phyloP scores from a whole-genome alignment of 2,797 vertebrate genomes.

The Psittacula derbiana region DNA sequence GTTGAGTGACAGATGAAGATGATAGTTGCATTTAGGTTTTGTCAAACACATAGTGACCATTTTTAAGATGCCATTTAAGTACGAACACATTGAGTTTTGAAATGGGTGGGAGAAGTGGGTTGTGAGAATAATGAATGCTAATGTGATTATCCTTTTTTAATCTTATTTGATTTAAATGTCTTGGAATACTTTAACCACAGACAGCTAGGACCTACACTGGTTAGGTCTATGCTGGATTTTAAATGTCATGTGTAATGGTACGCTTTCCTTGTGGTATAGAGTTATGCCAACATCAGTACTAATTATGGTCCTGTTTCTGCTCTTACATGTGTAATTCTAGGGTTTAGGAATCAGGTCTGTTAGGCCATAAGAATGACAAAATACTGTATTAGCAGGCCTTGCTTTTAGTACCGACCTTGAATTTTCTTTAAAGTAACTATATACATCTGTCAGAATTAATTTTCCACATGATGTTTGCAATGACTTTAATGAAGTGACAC shows the following conservation, averaged over 20 bases:
- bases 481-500: constrained; percentile 16
- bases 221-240: not conserved
- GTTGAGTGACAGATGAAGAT: not conserved
- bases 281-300: not conserved
- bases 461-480: not conserved
- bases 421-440: not conserved
- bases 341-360: not conserved
- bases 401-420: not conserved
- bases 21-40: not conserved
- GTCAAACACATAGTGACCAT: not conserved
- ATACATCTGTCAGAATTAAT: not conserved
- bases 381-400: not conserved
- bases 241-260: not conserved
- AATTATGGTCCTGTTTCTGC: not conserved
- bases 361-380: not conserved
- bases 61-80: constrained; percentile 18
- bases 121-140: not conserved
- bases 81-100: not conserved
- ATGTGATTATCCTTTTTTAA: constrained; percentile 12
- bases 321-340: not conserved
- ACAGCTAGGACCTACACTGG: not conserved
- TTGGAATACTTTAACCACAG: not conserved
- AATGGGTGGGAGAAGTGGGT: constrained; percentile 16
- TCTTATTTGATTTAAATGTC: constrained; percentile 1
- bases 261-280: not conserved